Evolutionary conservation across 2,888 invertebrate species (phyloP), one percentile per base, ranked within the genome.

Genomic region (Eurois occulta): DNA sequence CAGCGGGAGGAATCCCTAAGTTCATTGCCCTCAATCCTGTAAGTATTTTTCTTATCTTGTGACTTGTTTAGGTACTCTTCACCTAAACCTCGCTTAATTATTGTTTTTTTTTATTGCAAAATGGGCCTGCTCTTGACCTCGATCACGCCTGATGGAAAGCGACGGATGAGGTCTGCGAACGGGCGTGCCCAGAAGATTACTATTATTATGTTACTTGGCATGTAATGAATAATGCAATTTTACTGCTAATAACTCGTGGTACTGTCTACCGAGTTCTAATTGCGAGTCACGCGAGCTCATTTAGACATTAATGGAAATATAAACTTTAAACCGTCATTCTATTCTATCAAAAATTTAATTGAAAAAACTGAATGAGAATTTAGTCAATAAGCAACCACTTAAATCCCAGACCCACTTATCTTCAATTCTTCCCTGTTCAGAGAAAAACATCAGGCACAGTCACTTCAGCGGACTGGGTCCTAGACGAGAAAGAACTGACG

Each of bases 21-120:
- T 99, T 98, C 92, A 98, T 99, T 86, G 98, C 99, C 0, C 96
- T 99, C 38, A 97, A 98, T 94, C 98, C 98, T 79, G 98, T 98
- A 95, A 97, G 97, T 95, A 10, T 18, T 18, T 62, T n/a, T 16
- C 24, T 48, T 41, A 28, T 7, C 2, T 35, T 28, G 10, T 28
- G 16, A 72, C 13, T 28, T n/a, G 13, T 28, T 74, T 72, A 46
- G 16, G 46, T 18, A 71, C 16, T 16, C 16, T 67, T 21, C 43
- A 35, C 55, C 24, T 55, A 52, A 52, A 55, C 11, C 13, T 52
- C 24, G 24, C 0, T 24, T 13, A n/a, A n/a, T 72, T 7, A 64
- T 71, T n/a, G n/a, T n/a, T n/a, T n/a, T n/a, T n/a, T n/a, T 43
- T 43, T 16, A 43, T 43, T 43, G 43, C 43, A 43, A 43, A 13